These are phyloP conservation scores for Zonotrichia leucophrys DNA, from an alignment of 2,113 vertebrate genomes.

Conservation along the genomic window DNA sequence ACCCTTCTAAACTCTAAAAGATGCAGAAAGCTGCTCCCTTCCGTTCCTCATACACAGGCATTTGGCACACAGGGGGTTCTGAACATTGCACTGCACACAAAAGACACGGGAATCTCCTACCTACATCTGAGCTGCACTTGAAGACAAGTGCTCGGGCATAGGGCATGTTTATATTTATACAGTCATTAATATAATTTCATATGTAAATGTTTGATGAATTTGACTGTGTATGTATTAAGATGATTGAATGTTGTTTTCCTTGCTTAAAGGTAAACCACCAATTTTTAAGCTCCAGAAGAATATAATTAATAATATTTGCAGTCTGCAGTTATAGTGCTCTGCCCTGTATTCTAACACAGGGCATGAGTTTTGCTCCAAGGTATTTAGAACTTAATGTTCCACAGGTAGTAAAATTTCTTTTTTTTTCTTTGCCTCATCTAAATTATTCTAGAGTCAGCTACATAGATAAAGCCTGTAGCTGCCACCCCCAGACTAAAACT, in stretches of 20 bases:
- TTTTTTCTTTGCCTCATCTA: background rate
- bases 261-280: background rate
- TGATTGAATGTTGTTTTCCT: background rate
- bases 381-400: conserved; percentile 1
- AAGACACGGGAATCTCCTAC: background rate
- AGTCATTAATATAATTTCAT: background rate
- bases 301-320: background rate
- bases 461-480: background rate
- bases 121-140: background rate
- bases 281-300: background rate
- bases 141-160: background rate
- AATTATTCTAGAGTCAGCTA: background rate
- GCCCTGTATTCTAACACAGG: background rate
- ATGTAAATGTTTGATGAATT: background rate
- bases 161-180: background rate
- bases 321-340: background rate
- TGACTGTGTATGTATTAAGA: background rate
- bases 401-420: background rate
- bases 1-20: background rate
- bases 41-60: background rate
- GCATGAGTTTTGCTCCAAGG: background rate
- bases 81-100: background rate
- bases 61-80: background rate
- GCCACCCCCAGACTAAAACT: background rate
- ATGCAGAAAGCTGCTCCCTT: background rate